These are phyloP conservation scores for Hemicordylus capensis DNA, from an alignment of 2,113 vertebrate genomes.

Conservation along the genomic window DNA sequence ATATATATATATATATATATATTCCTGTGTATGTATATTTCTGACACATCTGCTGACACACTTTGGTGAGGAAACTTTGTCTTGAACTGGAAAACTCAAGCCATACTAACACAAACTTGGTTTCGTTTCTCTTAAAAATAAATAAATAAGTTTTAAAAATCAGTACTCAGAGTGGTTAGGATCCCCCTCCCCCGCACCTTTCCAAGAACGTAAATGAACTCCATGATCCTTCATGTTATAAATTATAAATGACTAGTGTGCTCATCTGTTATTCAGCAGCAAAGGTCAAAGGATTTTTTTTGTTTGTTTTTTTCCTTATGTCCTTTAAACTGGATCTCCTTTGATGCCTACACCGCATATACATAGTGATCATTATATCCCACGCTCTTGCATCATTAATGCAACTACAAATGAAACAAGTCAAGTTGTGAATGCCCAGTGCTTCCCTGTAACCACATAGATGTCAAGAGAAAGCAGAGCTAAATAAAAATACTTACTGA, in stretches of 20 bases:
- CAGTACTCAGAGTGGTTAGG: background rate
- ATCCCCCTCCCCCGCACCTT: background rate
- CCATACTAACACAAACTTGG: background rate
- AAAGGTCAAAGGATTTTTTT: slow-evolving; percentile 56
- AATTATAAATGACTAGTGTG: slow-evolving; percentile 63
- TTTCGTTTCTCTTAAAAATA: background rate
- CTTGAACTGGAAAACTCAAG: slow-evolving; percentile 7
- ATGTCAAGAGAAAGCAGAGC: slow-evolving; percentile 41
- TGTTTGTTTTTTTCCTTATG: background rate
- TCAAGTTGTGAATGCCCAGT: slow-evolving; percentile 45
- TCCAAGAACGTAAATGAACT: slow-evolving; percentile 26
- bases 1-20: too few species aligned
- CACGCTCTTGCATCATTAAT: slow-evolving; percentile 49
- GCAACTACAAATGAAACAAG: slow-evolving; percentile 34
- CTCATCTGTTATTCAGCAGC: slow-evolving; percentile 43
- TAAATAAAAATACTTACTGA: slow-evolving; percentile 55
- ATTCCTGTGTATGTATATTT: too few species aligned
- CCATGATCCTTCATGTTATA: slow-evolving; percentile 48
- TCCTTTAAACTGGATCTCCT: slow-evolving; percentile 57
- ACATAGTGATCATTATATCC: slow-evolving; percentile 50
- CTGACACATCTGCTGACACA: too few species aligned
- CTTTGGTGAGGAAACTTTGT: background rate
- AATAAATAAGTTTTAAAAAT: background rate
- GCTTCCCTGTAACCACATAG: slow-evolving; percentile 23
- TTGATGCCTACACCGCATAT: slow-evolving; percentile 63